Base-by-base conservation (phyloP, 2,888 invertebrate genomes). In the Penaeus monodon region DNA sequence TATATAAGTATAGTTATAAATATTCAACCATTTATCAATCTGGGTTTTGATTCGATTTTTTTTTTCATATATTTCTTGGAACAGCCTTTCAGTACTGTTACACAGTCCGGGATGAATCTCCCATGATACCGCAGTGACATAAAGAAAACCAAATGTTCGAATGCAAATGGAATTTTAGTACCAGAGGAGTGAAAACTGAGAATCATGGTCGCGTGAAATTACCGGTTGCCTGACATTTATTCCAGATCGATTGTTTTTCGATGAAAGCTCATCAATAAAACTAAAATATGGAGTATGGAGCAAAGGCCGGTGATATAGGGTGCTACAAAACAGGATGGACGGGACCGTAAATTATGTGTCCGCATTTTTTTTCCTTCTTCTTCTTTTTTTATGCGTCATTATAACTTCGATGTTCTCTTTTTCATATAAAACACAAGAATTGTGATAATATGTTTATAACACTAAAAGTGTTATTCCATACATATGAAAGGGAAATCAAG, bases 151-250 rank as follows among this genome's bases (percentile, higher is more conserved):
- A 20, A 57, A 77, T 68, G 1, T 66, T 8, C 81, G 1, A 38
- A 81, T 68, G 65, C 68, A 81, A 81, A 79, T 63, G 27, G 79
- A 57, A 79, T 63, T 57, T 57, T 57, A n/a, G 44, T 65, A 38
- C 66, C 81, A 66, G 49, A 81, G 49, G 27, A 81, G 81, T 81
- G 81, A 81, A 68, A 68, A 68, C 44, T 10, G 49, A 44, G 44
- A 68, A 65, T 38, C 68, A 81, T 66, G 38, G 44, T 38, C 65
- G 66, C 49, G 81, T 81, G 81, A 81, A 81, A 81, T 81, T 81
- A 81, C 66, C 38, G 27, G 66, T 65, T 81, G 27, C n/a, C 27
- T 81, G 68, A 81, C 66, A 81, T 81, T 81, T 65, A 81, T 81
- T 81, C 81, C 81, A 81, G 38, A 66, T 81, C 24, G 81, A 81